Percentiles rank a stretch among this genome's conserved stretches.
These are phyloP conservation scores for Rattus norvegicus DNA, from an alignment of 2,113 vertebrate genomes.

Conservation along the genomic window GRCr8 NC_086028.1:9612001-9612500, in stretches of 20 bases:
- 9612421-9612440: neutral
- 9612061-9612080: neutral
- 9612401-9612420: neutral
- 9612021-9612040: neutral
- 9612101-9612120: neutral
- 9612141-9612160: neutral
- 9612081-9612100: neutral
- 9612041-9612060: slow-evolving; percentile 14
- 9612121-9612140: neutral
- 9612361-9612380: neutral
- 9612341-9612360: neutral
- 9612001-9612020: neutral
- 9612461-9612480: neutral
- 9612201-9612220: neutral
- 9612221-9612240: neutral
- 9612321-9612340: neutral
- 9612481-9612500: neutral
- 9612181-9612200: neutral
- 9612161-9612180: neutral
- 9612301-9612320: accelerated
- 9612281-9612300: neutral
- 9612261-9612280: neutral
- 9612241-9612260: neutral
- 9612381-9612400: neutral
- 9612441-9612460: neutral